Evolutionary conservation across 2,888 invertebrate species (phyloP), one percentile per base, ranked within the genome.

Genomic region (Neria commutata): DNA sequence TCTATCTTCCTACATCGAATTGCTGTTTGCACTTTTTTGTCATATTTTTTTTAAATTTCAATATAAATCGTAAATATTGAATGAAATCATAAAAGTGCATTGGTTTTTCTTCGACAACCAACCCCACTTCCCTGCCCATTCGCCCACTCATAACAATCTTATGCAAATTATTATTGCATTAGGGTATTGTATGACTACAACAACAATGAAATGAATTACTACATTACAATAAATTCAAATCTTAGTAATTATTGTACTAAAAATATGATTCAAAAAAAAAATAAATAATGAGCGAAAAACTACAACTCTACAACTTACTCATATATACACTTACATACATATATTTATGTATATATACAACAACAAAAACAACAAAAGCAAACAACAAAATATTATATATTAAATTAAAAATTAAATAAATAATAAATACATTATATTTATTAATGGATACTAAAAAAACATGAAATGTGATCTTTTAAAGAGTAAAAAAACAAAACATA

Each of bases 401-500:
- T n/a, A n/a, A n/a, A n/a, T n/a, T n/a, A n/a, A n/a, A n/a, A n/a
- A n/a, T n/a, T n/a, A n/a, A n/a, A n/a, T n/a, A n/a, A n/a, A n/a
- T n/a, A n/a, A n/a, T 58, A 65, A 63, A 53, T 24, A 45, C 37
- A 53, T 42, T 66, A 72, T 71, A 73, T 72, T 62, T 70, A 73
- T 69, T 70, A 73, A 73, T 63, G 72, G 71, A 69, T 75, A 72
- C 75, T 75, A 71, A 73, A 58, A 64, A n/a, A 72, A 75, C 71
- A 74, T 76, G 78, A 78, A 77, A 77, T 77, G 78, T 78, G 78
- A 78, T 78, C 78, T 78, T 77, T 78, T 76, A 76, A 76, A 76
- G 74, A 73, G 77, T 70, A 65, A 60, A 61, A 58, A 64, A 46
- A 65, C 49, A 60, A 37, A 33, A 33, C 21, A 16, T 34, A 61